Percentiles rank a stretch among this genome's conserved stretches.
Evolutionary conservation across 2,797 vertebrate genomes (phyloP).

Genomic region (Betta splendens): DNA sequence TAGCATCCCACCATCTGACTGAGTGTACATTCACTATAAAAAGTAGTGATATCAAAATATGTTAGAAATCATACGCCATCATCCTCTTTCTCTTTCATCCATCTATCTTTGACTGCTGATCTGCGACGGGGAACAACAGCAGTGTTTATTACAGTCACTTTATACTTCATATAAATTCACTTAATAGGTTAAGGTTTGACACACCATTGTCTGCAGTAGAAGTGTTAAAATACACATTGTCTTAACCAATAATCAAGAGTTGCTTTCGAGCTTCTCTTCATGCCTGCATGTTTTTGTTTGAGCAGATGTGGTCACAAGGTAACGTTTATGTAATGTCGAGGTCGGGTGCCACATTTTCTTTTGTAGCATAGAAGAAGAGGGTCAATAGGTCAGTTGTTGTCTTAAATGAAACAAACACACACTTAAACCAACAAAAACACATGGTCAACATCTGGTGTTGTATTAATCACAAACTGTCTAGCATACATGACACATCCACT

Average conservation of each 20-base stretch:
- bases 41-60: neutral
- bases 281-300: neutral
- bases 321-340: constrained; percentile 67
- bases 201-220: too few species aligned
- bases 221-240: too few species aligned
- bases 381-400: constrained; percentile 20
- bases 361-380: constrained; percentile 53
- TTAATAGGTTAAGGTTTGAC: too few species aligned
- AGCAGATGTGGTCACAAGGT: constrained; percentile 37
- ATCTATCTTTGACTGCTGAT: too few species aligned
- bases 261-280: too few species aligned
- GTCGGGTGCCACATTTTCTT: constrained; percentile 67
- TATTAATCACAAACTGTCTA: too few species aligned
- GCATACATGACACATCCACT: too few species aligned
- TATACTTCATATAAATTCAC: too few species aligned
- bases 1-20: neutral
- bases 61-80: neutral
- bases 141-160: too few species aligned
- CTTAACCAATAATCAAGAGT: too few species aligned
- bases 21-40: neutral
- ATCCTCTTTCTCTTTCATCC: neutral
- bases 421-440: constrained; percentile 3
- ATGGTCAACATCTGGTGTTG: too few species aligned
- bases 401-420: constrained; percentile 19
- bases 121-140: too few species aligned